phyloP scores from a whole-genome alignment of 2,113 vertebrate genomes.

The Myiozetetes cayanensis region DNA sequence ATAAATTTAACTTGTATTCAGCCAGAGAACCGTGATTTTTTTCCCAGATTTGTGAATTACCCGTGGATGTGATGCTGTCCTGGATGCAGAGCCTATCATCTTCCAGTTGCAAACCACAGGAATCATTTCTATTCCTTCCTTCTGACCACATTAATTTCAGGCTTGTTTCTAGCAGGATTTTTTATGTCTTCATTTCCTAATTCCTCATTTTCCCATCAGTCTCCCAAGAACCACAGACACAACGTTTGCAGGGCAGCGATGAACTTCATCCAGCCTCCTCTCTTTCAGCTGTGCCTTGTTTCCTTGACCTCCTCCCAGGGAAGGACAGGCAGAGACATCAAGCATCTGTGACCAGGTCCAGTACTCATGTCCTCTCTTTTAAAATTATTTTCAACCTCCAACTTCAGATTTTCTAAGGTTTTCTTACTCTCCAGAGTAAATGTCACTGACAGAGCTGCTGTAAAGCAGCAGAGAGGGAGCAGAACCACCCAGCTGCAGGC shows the following conservation, averaged over 20 bases:
- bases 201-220: neutral
- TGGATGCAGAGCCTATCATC: neutral
- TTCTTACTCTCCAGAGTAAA: neutral
- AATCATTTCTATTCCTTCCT: neutral
- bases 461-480: neutral
- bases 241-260: rapidly evolving
- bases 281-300: neutral
- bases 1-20: neutral
- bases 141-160: neutral
- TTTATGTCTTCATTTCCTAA: neutral
- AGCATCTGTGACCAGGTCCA: neutral
- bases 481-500: neutral
- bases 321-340: neutral
- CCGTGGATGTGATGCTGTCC: rapidly evolving
- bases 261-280: neutral
- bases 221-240: neutral
- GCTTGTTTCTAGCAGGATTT: neutral
- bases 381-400: neutral
- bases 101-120: rapidly evolving
- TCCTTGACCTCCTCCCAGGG: neutral
- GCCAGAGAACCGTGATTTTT: neutral
- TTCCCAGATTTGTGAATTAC: neutral
- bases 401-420: neutral
- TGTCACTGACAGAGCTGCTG: neutral
- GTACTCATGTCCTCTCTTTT: neutral